Evolutionary conservation across 2,888 invertebrate species (phyloP).

Genomic region (Dusona sp.): DNA sequence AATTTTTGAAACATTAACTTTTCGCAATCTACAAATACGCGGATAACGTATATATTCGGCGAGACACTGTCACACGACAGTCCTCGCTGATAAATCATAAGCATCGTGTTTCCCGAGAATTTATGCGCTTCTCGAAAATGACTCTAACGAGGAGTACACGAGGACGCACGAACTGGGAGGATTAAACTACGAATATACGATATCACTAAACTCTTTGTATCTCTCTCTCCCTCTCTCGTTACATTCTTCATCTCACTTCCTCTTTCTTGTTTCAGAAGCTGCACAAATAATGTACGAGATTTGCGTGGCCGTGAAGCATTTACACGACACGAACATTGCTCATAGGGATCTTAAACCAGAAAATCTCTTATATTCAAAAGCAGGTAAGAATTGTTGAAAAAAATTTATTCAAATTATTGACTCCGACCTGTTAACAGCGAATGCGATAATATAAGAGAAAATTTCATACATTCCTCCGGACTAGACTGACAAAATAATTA

Average conservation of each 20-base stretch:
- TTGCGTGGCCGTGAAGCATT: conserved; percentile 96
- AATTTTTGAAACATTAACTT: neutral
- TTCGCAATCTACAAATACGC: conserved; percentile 14
- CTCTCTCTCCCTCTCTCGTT: conserved; percentile 6
- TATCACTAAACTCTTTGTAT: conserved; percentile 15
- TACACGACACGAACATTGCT: conserved; percentile 97
- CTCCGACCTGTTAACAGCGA: no score
- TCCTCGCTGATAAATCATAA: conserved; percentile 59
- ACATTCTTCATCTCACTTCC: conserved; percentile 41
- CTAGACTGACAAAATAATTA: neutral
- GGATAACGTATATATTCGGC: conserved; percentile 3
- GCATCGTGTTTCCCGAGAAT: conserved; percentile 46
- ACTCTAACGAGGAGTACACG: conserved; percentile 44
- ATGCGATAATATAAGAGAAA: neutral
- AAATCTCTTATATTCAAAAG: conserved; percentile 95
- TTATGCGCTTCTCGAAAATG: conserved; percentile 34
- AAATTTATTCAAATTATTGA: neutral
- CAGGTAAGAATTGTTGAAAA: conserved; percentile 83
- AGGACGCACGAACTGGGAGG: neutral
- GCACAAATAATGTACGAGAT: conserved; percentile 98
- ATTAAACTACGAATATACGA: conserved; percentile 29
- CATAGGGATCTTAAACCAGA: conserved; percentile 99
- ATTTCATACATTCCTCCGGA: neutral
- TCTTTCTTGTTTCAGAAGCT: conserved; percentile 88
- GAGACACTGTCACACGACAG: conserved; percentile 27